These are phyloP conservation scores for Uromys caudimaculatus DNA, from an alignment of 2,797 vertebrate species.

Conservation along the genomic window DNA sequence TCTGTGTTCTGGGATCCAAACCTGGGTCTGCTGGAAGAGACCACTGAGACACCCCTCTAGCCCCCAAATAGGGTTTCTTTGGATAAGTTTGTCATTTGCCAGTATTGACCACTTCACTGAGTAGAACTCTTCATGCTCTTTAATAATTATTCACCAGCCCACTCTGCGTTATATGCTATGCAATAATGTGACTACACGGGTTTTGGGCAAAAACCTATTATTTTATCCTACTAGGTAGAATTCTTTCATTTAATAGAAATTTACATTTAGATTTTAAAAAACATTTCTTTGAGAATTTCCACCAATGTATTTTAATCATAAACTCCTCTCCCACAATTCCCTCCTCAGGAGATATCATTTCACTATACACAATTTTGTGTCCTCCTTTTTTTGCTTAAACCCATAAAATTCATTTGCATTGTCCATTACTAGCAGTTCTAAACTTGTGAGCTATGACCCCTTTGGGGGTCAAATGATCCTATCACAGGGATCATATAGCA, in stretches of 20 bases:
- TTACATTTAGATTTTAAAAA: neutral
- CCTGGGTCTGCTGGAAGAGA: neutral
- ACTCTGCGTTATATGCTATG: neutral
- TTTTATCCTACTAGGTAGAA: neutral
- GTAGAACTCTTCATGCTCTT: neutral
- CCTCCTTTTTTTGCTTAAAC: neutral
- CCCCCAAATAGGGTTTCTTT: neutral
- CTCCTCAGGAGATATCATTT: neutral
- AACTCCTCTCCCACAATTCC: neutral
- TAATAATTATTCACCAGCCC: neutral
- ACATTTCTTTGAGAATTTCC: neutral
- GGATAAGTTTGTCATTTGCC: neutral
- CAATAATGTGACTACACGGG: neutral
- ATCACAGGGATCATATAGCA: neutral
- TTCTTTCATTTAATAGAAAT: slow-evolving; percentile 10
- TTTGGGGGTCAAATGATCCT: neutral
- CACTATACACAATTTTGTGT: neutral
- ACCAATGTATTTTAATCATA: neutral
- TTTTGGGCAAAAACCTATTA: neutral
- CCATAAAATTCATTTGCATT: neutral
- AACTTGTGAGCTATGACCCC: neutral
- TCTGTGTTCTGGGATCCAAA: neutral
- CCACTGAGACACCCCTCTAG: neutral
- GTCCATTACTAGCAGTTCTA: neutral
- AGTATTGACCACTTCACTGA: neutral